Evolutionary conservation across 2,113 vertebrate genomes (phyloP).

Genomic region (Scophthalmus maximus): DNA sequence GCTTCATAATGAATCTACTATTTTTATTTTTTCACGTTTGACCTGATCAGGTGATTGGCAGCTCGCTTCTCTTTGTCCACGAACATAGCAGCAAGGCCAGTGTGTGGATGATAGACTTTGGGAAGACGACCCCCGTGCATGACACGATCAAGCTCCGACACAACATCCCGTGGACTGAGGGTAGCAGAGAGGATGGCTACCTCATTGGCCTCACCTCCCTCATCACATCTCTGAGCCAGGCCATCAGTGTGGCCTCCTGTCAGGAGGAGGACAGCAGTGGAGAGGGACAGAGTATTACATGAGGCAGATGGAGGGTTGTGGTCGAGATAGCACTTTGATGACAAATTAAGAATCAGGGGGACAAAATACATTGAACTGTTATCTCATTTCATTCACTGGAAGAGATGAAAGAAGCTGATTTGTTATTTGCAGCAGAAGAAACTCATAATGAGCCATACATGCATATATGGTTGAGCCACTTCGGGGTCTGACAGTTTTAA

Average conservation of each 20-base stretch:
- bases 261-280: constrained; percentile 30
- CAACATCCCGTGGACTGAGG: constrained; percentile 79
- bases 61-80: constrained; percentile 86
- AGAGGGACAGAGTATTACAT: constrained; percentile 21
- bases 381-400: background rate
- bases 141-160: constrained; percentile 68
- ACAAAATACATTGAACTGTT: constrained; percentile 9
- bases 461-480: no score
- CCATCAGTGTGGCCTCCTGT: constrained; percentile 60
- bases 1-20: background rate
- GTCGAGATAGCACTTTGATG: background rate
- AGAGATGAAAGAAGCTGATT: background rate
- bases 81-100: constrained; percentile 79
- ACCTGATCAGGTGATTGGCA: constrained; percentile 81
- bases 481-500: background rate
- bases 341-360: constrained; percentile 1
- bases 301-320: constrained; percentile 17
- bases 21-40: background rate
- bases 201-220: constrained; percentile 83
- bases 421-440: no score
- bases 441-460: no score
- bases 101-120: constrained; percentile 90
- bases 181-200: constrained; percentile 86
- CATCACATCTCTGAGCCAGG: constrained; percentile 71
- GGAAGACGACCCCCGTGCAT: constrained; percentile 80